Conservation (phyloP, 2,888 invertebrate species). For the Eilema sororculum region DNA sequence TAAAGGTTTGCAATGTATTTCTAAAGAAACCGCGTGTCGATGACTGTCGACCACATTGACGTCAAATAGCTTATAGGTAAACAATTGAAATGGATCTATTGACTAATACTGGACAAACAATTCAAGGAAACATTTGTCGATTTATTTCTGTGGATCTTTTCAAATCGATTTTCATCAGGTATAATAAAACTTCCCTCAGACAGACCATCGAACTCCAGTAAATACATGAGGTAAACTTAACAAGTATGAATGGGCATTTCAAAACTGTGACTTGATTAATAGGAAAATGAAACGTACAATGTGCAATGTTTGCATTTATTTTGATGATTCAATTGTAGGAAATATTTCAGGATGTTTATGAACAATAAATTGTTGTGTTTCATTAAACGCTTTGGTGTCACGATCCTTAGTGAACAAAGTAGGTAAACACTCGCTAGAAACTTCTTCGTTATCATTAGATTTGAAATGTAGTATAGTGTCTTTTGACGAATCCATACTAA, state of each 20-base stretch:
- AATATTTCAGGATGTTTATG: constrained; percentile 2
- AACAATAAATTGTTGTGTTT: background rate
- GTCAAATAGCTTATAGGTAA: constrained; percentile 30
- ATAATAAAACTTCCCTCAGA: constrained; percentile 2
- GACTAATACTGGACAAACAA: constrained; percentile 19
- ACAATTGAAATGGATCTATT: constrained; percentile 19
- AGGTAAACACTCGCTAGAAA: background rate
- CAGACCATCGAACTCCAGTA: background rate
- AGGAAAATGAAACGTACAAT: background rate
- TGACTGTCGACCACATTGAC: constrained; percentile 38
- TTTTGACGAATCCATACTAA: no score
- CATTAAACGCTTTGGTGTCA: background rate
- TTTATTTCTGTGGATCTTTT: constrained; percentile 17
- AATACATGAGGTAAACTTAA: background rate
- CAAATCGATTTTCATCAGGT: constrained; percentile 15
- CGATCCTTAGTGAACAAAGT: background rate
- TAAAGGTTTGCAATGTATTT: background rate
- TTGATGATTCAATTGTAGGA: constrained; percentile 9
- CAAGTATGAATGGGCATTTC: background rate
- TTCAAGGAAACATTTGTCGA: constrained; percentile 12
- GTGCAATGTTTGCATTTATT: background rate
- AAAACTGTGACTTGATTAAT: background rate
- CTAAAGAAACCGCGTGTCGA: background rate
- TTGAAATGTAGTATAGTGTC: background rate
- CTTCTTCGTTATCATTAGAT: background rate